Base-by-base conservation (phyloP, 1,140 invertebrate species). In the Ylistrum balloti region DNA sequence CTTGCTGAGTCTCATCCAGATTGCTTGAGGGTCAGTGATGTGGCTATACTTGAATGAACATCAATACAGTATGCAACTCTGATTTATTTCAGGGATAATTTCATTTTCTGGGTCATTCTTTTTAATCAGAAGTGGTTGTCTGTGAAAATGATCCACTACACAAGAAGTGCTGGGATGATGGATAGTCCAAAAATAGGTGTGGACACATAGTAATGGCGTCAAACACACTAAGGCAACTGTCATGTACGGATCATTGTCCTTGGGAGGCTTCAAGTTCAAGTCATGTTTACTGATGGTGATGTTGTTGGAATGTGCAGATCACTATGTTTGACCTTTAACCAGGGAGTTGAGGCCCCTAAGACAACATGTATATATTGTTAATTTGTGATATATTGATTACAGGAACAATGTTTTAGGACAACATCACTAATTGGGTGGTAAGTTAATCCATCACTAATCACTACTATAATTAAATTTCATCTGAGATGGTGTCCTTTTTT, bases 71-170 rank as follows among this genome's bases (percentile, higher is more conserved):
- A 74, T 74, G 56, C n/a, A 74, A 74, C 56, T 7, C n/a, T 74
- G 56, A 74, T 74, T 74, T 74, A 74, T 74, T 74, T 74, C 22
- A 0, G 56, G n/a, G 56, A 74, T 74, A 74, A 74, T n/a, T 74
- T 74, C 22, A 74, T 74, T 74, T 74, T 74, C 56, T n/a, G 56
- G 56, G 56, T 22, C 56, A 74, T 74, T 74, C 56, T 74, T 74
- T 74, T 74, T 74, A 74, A 74, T 74, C 56, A 74, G 56, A 74
- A 74, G 56, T 74, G 56, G 56, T 74, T 28, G 22, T 74, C 56
- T 74, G 56, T 74, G 56, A 74, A 74, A 74, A 74, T 74, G 56
- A 74, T 74, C 56, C n/a, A 11, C 28, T 28, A 11, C 56, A 28
- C n/a, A 28, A 28, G 56, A 28, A 74, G 22, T n/a, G 56, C 5